A percentile compares a stretch with the other conserved stretches of the same genome.
phyloP scores from a whole-genome alignment of 2,113 vertebrate species.

The Psophia crepitans region DNA sequence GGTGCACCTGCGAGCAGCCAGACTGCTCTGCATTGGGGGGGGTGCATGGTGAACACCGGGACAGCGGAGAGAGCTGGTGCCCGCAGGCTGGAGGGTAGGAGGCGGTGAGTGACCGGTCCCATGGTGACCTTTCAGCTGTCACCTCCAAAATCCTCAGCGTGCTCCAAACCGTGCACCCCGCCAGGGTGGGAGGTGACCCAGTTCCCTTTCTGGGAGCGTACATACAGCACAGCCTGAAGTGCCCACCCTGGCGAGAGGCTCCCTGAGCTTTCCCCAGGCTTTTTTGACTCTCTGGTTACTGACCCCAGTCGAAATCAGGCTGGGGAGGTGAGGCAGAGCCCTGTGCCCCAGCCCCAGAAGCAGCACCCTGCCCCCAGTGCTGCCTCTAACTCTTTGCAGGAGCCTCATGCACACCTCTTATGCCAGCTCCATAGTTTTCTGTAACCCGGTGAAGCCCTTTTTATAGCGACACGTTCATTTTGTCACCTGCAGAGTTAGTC shows the following conservation, averaged over 20 bases:
- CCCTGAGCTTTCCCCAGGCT: not conserved
- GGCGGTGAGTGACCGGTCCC: not conserved
- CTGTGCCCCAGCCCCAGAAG: not conserved
- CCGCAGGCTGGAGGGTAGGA: not conserved
- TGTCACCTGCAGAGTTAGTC: not conserved
- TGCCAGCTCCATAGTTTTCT: not conserved
- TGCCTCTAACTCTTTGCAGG: not conserved
- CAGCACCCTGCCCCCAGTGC: not conserved
- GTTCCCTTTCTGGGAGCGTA: not conserved
- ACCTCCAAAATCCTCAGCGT: not conserved
- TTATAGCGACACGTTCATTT: not conserved
- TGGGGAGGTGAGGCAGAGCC: not conserved
- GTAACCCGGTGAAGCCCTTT: not conserved
- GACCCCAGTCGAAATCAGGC: fast-evolving
- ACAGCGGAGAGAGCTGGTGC: fast-evolving
- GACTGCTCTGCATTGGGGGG: not conserved
- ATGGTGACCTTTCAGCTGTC: not conserved
- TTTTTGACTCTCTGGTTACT: not conserved
- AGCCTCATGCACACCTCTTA: not conserved
- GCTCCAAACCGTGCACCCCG: fast-evolving
- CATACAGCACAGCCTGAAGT: not conserved
- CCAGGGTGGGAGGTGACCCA: not conserved
- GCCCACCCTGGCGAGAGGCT: not conserved
- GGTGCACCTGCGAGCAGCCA: not conserved
- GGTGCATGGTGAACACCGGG: not conserved